Percentiles rank a stretch among this genome's conserved stretches.
phyloP scores from a whole-genome alignment of 2,888 invertebrate species.

The Tachina grossa region DNA sequence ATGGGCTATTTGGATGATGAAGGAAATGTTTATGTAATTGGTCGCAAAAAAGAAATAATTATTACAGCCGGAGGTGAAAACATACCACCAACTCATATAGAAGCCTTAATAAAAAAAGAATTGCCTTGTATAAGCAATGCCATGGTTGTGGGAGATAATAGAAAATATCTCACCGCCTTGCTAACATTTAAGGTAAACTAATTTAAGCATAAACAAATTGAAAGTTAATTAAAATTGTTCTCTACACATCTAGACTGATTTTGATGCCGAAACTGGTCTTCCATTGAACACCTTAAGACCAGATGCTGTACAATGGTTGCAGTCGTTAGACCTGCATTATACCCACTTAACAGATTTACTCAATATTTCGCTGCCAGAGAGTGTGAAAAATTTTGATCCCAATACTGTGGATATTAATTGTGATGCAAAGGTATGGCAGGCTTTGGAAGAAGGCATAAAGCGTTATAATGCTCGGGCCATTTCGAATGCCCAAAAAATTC shows the following conservation, averaged over 20 bases:
- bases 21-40: conserved; percentile 89
- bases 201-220: not conserved
- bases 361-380: conserved; percentile 71
- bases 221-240: not conserved
- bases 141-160: conserved; percentile 93
- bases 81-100: conserved; percentile 92
- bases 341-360: conserved; percentile 87
- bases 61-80: conserved; percentile 98
- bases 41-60: conserved; percentile 90
- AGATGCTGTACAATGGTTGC: conserved; percentile 88
- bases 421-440: conserved; percentile 85
- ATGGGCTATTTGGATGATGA: conserved; percentile 89
- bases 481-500: conserved; percentile 93
- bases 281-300: conserved; percentile 87
- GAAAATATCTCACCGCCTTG: conserved; percentile 92
- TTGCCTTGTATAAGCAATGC: conserved; percentile 90
- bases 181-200: conserved; percentile 89
- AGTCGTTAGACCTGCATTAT: conserved; percentile 85
- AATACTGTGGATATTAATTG: conserved; percentile 83
- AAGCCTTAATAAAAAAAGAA: conserved; percentile 89
- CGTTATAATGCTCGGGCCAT: conserved; percentile 90
- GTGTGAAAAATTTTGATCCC: conserved; percentile 79
- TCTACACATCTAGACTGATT: conserved; percentile 84
- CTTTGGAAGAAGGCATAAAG: conserved; percentile 90
- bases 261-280: conserved; percentile 87